Conservation (phyloP, 2,888 invertebrate species). For the Agrochola lychnidis region DNA sequence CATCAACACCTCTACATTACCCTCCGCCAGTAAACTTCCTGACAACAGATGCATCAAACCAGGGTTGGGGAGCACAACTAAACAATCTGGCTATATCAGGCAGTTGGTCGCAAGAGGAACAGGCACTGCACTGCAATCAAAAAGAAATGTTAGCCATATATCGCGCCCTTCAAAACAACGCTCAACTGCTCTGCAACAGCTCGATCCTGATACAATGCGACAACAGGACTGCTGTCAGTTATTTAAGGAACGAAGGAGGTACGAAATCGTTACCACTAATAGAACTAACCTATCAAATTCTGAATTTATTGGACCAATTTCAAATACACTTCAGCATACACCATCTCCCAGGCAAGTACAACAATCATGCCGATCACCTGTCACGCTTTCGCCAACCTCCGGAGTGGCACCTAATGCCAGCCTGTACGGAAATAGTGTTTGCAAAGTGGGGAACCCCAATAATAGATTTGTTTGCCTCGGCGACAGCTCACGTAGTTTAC, state of each 20-base stretch:
- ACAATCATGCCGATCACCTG: constrained; percentile 5
- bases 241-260: constrained; percentile 1
- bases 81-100: too few species aligned
- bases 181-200: constrained; percentile 63
- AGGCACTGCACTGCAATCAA: too few species aligned
- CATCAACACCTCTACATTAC: too few species aligned
- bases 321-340: constrained; percentile 6
- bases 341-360: constrained; percentile 32
- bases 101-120: too few species aligned
- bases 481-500: constrained; percentile 13
- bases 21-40: too few species aligned
- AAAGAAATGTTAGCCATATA: too few species aligned
- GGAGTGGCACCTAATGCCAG: constrained; percentile 1
- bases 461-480: constrained; percentile 17
- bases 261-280: constrained; percentile 1
- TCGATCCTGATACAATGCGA: constrained; percentile 34
- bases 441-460: constrained; percentile 3
- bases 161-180: constrained; percentile 8
- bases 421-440: constrained; percentile 10
- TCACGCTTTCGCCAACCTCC: neutral
- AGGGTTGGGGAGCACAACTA: too few species aligned
- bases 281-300: constrained; percentile 1
- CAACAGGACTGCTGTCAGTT: constrained; percentile 26
- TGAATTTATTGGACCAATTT: constrained; percentile 4
- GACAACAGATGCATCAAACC: constrained; percentile 8